Base-by-base conservation (phyloP, 2,113 vertebrate genomes). In the Phrynosoma blainvillii region DNA sequence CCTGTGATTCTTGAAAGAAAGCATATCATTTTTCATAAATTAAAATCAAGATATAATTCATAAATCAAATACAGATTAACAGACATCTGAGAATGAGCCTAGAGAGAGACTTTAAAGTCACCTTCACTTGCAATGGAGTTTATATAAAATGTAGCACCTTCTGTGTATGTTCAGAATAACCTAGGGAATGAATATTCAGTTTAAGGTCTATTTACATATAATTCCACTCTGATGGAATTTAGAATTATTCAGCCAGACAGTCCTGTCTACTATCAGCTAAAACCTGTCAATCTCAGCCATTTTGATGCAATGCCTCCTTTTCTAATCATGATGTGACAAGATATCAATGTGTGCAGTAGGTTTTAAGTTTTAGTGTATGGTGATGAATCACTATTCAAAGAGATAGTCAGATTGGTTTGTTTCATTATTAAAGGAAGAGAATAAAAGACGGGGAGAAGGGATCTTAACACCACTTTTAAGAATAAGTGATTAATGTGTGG, bases 131-230 rank as follows among this genome's bases (percentile, higher is more conserved):
- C 9, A 1, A 54, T 87, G 12, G 68, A 70, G 52, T 87, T 91
- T 12, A 65, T 52, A 25, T 78, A 87, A 91, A 16, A 30, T 82
- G 36, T 71, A 91, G 82, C 23, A 77, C 89, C 89, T 90, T 89
- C 40, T 70, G 47, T 5, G 5, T 5, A 8, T 36, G 8, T 73
- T 87, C 5, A 78, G 80, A 88, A 65, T 82, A 79, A 89, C 14
- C 2, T 23, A 75, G 74, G 11, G 82, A 85, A 85, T 92, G 66
- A 90, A 91, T 92, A 75, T 87, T 87, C 89, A 84, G 18, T 32
- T 66, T 80, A 40, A 68, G 85, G 85, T 94, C 92, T 92, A 86
- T 84, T 91, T 86, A 68, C 84, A 82, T 84, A 90, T 85, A 91
- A 88, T 75, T 84, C 84, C 79, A 71, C 73, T 89, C 54, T 84